Base-by-base conservation (phyloP, 30 jellyfish, hydroid and myxozoan genomes). In the Hydractinia echinata region DNA sequence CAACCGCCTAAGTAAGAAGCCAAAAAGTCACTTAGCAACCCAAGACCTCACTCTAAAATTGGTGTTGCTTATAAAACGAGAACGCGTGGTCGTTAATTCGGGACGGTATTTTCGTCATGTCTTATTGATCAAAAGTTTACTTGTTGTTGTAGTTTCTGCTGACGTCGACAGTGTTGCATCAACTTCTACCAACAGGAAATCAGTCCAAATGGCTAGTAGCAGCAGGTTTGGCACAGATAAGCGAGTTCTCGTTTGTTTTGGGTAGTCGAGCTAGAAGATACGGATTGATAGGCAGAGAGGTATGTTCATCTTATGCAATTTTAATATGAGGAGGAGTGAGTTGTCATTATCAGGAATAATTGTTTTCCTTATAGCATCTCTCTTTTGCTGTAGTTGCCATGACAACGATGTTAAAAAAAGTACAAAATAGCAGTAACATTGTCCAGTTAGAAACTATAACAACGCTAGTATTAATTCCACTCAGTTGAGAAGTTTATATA, bases 241-340 rank as follows among this genome's bases (percentile, higher is more conserved):
- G 99, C 73, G 99, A 94, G 72, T 94, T 88, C 67, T 89, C 99
- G 4, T 94, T 94, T 69, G 97, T 94, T 19, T 90, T 94, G 79
- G 97, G 97, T 49, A 94, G 99, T 82, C 91, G 99, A 71, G 99
- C 96, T 1, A 72, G 97, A 66, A 76, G 99, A 79, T 94, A 85
- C 81, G 99, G 87, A 4, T 82, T 94, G 66, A 94, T 94, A 51
- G 89, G 97, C 20, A 78, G 99, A 81, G 99, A 94, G 96, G 99
- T 94, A 53, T 58, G 82, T 51, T 20, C 1, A 8, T 6, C 54
- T 19, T 48, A 9, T 77, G 1, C 61, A 62, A 55, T 11, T 30
- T 51, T 1, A 11, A 4, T 16, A 30, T 30, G 44, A 30, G 44
- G 44, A 30, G 44, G 44, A 30, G 44, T 1, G 44, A 30, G 44